Evolutionary conservation across 37 sponge, comb jelly and placozoan species (phyloP).

Genomic region (Trichoplax adhaerens): DNA sequence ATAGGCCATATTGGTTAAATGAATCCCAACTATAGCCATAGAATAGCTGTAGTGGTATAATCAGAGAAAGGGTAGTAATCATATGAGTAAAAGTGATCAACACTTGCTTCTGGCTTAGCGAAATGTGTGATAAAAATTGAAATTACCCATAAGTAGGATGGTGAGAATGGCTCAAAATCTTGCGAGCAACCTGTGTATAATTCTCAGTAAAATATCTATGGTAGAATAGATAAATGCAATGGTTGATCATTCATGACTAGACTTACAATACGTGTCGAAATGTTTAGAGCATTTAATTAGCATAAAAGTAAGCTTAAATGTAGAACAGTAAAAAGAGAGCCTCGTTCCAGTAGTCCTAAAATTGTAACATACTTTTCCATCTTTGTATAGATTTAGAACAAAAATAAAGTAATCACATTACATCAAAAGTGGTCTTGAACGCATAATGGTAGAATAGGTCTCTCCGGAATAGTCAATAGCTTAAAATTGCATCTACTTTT

Average conservation of each 20-base stretch:
- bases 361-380: too few relatives aligned
- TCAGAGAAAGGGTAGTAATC: neutral
- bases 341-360: too few relatives aligned
- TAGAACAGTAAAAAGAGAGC: too few relatives aligned
- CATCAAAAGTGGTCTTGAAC: too few relatives aligned
- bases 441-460: too few relatives aligned
- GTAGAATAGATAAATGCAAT: neutral
- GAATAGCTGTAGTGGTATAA: constrained; percentile 58
- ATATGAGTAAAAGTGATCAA: neutral
- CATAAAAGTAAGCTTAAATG: too few relatives aligned
- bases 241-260: neutral
- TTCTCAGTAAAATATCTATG: constrained; percentile 33
- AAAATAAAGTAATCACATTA: too few relatives aligned
- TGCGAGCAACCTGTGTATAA: constrained; percentile 13
- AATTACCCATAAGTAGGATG: constrained; percentile 20
- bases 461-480: too few relatives aligned
- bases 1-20: constrained; percentile 25
- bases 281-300: too few relatives aligned
- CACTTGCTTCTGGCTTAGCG: neutral
- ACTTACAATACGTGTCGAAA: too few relatives aligned
- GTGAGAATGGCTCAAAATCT: constrained; percentile 32
- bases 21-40: constrained; percentile 64
- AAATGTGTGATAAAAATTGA: neutral
- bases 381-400: too few relatives aligned
- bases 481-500: too few relatives aligned